Evolutionary conservation across 1,140 invertebrate species (phyloP).

Genomic region (Helicoverpa armigera): DNA sequence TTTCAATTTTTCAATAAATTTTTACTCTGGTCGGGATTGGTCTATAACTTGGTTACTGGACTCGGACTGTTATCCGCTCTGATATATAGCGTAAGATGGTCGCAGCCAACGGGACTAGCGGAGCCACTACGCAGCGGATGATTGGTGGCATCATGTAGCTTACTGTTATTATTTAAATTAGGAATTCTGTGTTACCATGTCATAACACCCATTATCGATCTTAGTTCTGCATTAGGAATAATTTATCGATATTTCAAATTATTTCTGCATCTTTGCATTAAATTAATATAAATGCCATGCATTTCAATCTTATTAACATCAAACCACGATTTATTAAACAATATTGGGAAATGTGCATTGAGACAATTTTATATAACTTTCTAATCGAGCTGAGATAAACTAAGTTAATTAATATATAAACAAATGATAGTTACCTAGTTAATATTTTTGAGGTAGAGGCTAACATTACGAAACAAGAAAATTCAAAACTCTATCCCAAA

Average conservation of each 20-base stretch:
- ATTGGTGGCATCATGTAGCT: slow-evolving; percentile 21
- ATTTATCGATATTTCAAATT: not conserved
- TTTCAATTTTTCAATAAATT: not conserved
- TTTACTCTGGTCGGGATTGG: not conserved
- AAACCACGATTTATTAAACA: not conserved
- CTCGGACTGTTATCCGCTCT: slow-evolving; percentile 50
- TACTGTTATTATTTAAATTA: slow-evolving; percentile 47
- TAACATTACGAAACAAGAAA: not conserved
- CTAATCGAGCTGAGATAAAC: not conserved
- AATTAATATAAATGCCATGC: too few relatives aligned
- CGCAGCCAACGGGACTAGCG: slow-evolving; percentile 43
- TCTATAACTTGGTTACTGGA: slow-evolving; percentile 3
- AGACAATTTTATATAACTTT: not conserved
- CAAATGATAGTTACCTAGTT: not conserved
- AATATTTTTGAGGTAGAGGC: too few relatives aligned
- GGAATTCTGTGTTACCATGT: slow-evolving; percentile 11
- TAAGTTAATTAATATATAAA: not conserved
- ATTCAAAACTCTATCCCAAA: not conserved
- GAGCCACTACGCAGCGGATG: not conserved
- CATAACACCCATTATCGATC: not conserved
- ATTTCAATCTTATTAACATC: too few relatives aligned
- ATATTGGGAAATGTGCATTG: not conserved
- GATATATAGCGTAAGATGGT: slow-evolving; percentile 39
- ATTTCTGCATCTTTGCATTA: too few relatives aligned
- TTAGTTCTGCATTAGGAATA: not conserved